Percentiles rank a stretch among this genome's conserved stretches.
Evolutionary conservation across 1,140 invertebrate species (phyloP).

Genomic region (Drosophila parabipectinata): DNA sequence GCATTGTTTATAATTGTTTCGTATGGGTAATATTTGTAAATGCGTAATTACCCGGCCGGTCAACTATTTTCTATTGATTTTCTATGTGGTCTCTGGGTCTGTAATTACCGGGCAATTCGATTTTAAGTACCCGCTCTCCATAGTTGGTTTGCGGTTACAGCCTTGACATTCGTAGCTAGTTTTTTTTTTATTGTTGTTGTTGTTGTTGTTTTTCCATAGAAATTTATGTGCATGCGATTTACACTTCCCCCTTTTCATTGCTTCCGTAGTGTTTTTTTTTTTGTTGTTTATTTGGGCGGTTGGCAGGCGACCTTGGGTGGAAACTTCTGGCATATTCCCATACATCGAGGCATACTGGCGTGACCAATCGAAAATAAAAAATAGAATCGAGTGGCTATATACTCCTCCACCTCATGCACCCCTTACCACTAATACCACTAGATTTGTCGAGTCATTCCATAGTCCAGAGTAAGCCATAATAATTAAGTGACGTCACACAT

Average conservation of each 20-base stretch:
- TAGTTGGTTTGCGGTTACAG: slow-evolving; percentile 12
- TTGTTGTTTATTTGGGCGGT: slow-evolving; percentile 2
- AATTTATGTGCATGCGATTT: slow-evolving; percentile 31
- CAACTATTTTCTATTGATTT: slow-evolving; percentile 52
- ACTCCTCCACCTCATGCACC: slow-evolving; percentile 1
- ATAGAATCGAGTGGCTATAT: slow-evolving; percentile 28
- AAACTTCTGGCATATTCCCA: slow-evolving; percentile 42
- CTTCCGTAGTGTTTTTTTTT: neutral
- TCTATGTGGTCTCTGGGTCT: slow-evolving; percentile 23
- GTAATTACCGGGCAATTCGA: slow-evolving; percentile 48
- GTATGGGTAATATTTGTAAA: slow-evolving; percentile 19
- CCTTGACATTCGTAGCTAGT: slow-evolving; percentile 47
- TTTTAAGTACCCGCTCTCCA: slow-evolving; percentile 26
- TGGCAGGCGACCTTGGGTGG: slow-evolving; percentile 21
- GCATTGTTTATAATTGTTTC: slow-evolving; percentile 19
- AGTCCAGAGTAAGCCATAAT: neutral
- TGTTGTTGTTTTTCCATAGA: neutral
- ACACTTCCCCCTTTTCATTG: slow-evolving; percentile 18
- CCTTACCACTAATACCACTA: too few species aligned
- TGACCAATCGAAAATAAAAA: slow-evolving; percentile 31
- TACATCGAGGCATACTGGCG: neutral
- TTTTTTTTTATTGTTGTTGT: neutral
- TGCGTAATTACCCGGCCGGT: slow-evolving; percentile 46
- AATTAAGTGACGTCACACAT: slow-evolving; percentile 30
- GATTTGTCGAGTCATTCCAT: slow-evolving; percentile 15